Evolutionary conservation across 1,140 invertebrate genomes (phyloP).

Genomic region (Lepidostoma basale): DNA sequence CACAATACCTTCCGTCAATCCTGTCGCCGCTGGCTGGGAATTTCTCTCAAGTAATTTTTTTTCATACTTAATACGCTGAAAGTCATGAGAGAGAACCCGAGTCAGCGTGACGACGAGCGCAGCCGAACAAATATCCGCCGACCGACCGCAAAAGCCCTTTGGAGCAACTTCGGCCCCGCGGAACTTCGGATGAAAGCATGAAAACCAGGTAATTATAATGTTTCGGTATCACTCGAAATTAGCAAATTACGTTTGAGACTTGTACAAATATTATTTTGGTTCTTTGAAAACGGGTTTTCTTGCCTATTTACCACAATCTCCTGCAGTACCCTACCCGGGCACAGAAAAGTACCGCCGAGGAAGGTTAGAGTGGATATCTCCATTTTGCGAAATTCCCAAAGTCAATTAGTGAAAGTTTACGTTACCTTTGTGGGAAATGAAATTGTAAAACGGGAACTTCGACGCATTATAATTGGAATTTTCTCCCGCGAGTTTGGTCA

Average conservation of each 20-base stretch:
- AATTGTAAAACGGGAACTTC: slow-evolving; percentile 5
- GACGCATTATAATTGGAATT: slow-evolving; percentile 7
- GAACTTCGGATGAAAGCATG: slow-evolving; percentile 4
- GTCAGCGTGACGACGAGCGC: too few species aligned
- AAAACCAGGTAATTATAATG: slow-evolving; percentile 18
- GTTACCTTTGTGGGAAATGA: slow-evolving; percentile 9
- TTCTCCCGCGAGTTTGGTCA: slow-evolving; percentile 4
- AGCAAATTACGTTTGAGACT: slow-evolving; percentile 15
- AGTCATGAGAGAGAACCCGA: too few species aligned
- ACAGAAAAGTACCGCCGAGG: background rate
- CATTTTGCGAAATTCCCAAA: slow-evolving; percentile 7
- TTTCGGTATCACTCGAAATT: slow-evolving; percentile 16
- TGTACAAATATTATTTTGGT: slow-evolving; percentile 14
- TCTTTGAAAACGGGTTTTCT: background rate
- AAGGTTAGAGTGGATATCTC: background rate
- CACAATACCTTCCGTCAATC: too few species aligned
- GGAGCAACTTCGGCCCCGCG: background rate
- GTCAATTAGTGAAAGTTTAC: slow-evolving; percentile 21
- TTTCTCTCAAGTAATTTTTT: too few species aligned
- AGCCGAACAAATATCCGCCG: background rate
- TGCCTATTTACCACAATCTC: background rate
- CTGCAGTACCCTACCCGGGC: background rate
- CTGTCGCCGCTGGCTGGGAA: too few species aligned
- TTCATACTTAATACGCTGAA: too few species aligned
- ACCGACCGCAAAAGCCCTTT: slow-evolving; percentile 6